Base-by-base conservation (phyloP, 1,140 invertebrate genomes). In the Drosophila arawakana region DNA sequence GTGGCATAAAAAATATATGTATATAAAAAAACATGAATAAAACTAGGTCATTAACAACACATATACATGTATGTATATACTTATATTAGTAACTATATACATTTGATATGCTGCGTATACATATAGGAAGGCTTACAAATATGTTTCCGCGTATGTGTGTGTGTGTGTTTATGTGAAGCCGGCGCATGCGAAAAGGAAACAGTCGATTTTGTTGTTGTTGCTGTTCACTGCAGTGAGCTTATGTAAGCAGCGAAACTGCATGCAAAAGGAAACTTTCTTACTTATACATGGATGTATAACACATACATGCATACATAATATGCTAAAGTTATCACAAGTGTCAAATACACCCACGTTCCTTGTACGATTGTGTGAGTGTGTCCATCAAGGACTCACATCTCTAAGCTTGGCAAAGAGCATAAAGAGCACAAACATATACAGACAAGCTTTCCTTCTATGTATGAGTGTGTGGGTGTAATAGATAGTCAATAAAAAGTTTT, bases 151-250 rank as follows among this genome's bases (percentile, higher is more conserved):
- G 21, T n/a, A 46, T 30, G 30, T 49, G 30, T 18, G 15, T 47
- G 4, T 37, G 21, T 55, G 13, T 7, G 0, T 8, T 37, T 35
- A 54, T 54, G 58, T 11, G 57, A 34, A 41, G 58, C 57, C 65
- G 60, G 76, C 76, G 76, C 76, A 78, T 78, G 76, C 76, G 73
- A 76, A 78, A 66, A 71, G 49, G 52, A 75, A 30, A 65, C 60
- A 18, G 9, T 25, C n/a, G 13, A 3, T 34, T 8, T 13, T 63
- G 41, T 10, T 47, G 52, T 35, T 60, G 18, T 13, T 54, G 43
- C 18, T 43, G 21, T 50, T 57, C 44, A 72, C 63, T 66, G 71
- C 67, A 71, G 59, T 9, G 7, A 73, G 60, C 67, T 78, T 78
- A 78, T 75, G 68, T 78, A 78, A 78, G 76, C 50, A 46, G 47